These are phyloP conservation scores for Pseudopipra pipra DNA, from an alignment of 2,113 vertebrate genomes.

Conservation along the genomic window DNA sequence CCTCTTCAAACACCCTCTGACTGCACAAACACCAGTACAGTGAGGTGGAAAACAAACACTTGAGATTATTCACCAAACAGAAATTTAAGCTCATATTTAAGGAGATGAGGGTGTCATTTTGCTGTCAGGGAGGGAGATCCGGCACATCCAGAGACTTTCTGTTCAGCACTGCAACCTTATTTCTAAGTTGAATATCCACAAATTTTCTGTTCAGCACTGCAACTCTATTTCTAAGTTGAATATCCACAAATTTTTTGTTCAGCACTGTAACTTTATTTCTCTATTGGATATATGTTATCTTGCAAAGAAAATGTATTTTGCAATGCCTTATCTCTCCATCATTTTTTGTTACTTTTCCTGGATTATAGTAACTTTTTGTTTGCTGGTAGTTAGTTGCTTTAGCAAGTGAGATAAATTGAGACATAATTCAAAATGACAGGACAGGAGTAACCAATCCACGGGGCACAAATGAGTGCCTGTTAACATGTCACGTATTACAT, in stretches of 20 bases:
- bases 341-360: background rate
- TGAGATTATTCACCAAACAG: background rate
- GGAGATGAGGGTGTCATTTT: background rate
- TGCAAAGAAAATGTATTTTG: background rate
- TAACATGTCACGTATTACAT: slow-evolving; percentile 63
- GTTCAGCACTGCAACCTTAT: background rate
- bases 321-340: background rate
- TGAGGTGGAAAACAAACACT: background rate
- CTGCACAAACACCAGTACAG: background rate
- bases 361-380: background rate
- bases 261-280: background rate
- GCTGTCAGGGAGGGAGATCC: background rate
- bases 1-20: background rate
- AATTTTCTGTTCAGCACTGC: background rate
- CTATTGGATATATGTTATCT: background rate
- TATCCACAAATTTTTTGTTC: background rate
- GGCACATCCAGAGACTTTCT: background rate
- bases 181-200: background rate
- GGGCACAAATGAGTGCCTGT: slow-evolving; percentile 64
- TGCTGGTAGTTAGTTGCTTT: background rate
- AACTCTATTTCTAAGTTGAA: background rate
- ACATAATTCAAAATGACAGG: slow-evolving; percentile 57
- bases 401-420: slow-evolving; percentile 14
- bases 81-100: background rate
- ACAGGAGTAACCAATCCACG: slow-evolving; percentile 26